Evolutionary conservation across 2,888 invertebrate species (phyloP).

Genomic region (Drosophila setosimentum): DNA sequence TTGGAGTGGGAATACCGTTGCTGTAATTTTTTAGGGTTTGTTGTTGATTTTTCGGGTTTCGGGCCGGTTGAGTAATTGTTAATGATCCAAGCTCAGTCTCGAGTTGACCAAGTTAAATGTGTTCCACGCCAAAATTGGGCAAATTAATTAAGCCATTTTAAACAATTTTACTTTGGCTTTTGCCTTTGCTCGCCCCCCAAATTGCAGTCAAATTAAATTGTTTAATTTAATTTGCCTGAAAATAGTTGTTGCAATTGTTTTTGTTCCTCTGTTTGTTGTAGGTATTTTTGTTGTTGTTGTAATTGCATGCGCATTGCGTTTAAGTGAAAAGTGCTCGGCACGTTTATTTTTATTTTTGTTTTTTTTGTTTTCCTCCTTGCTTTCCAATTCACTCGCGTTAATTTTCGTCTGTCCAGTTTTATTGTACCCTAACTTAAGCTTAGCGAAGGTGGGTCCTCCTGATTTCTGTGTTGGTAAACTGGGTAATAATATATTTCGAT

Average conservation of each 20-base stretch:
- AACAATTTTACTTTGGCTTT: conserved; percentile 66
- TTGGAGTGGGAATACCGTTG: conserved; percentile 41
- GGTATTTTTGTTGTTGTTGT: conserved; percentile 43
- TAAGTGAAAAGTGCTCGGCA: conserved; percentile 61
- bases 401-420: conserved; percentile 49
- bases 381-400: conserved; percentile 42
- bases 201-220: conserved; percentile 78
- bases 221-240: conserved; percentile 73
- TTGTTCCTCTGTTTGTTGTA: conserved; percentile 15
- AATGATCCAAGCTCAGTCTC: conserved; percentile 51
- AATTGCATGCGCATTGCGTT: conserved; percentile 55
- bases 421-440: neutral
- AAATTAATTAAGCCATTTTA: conserved; percentile 79
- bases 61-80: conserved; percentile 61
- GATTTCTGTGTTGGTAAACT: neutral
- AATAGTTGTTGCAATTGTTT: conserved; percentile 46
- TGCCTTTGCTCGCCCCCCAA: conserved; percentile 39
- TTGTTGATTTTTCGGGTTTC: conserved; percentile 46
- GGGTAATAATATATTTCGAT: neutral
- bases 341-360: conserved; percentile 39
- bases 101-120: conserved; percentile 64
- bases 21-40: conserved; percentile 57
- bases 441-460: neutral
- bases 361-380: neutral
- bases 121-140: conserved; percentile 69